Evolutionary conservation across 37 sponge, comb jelly and placozoan species (phyloP), one percentile per base, ranked within the genome.

Genomic region (Chondrosia reniformis): DNA sequence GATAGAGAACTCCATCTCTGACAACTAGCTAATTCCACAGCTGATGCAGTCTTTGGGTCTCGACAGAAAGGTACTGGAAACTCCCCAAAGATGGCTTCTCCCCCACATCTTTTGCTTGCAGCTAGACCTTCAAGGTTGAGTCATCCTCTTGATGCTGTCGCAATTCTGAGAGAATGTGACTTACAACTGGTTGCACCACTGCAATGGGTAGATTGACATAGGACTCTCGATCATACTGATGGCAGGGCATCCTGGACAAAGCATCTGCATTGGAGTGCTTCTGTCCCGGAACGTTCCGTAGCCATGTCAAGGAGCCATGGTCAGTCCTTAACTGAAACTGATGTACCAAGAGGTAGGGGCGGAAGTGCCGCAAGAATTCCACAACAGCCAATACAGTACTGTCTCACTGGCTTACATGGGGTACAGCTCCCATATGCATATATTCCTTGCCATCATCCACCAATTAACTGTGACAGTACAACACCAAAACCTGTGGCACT

Each of bases 381-480:
- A 67, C 38, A 4, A 67, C 69, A 67, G 69, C 69, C 36, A 67
- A 67, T 40, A 67, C 69, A 67, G 38, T 67, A 67, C 36, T 27
- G 69, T 8, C 36, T 4, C 12, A 37, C 69, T 32, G 69, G 37
- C 36, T 67, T 67, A 8, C 37, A 37, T 9, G 36, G 69, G 8
- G 36, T 4, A 10, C 69, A 34, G 69, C 69, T 67, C 3, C 34
- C 38, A 33, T 67, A 30, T 4, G 69, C 69, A 67, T 37, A 22
- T 9, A 67, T 40, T 15, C 15, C 52, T 49, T 15, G 15, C 52
- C 15, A 15, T 15, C 52, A 10, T 49, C 15, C 52, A 10, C 15
- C 52, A 15, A 19, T 15, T 19, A 49, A 15, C 52, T 49, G 15
- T 10, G 52, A 49, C 52, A 49, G 15, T 19, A 49, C 52, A 19